A percentile compares a stretch with the other conserved stretches of the same genome.
Evolutionary conservation across 64 coral and sea anemone genomes (phyloP).

Genomic region (Orbicella faveolata): DNA sequence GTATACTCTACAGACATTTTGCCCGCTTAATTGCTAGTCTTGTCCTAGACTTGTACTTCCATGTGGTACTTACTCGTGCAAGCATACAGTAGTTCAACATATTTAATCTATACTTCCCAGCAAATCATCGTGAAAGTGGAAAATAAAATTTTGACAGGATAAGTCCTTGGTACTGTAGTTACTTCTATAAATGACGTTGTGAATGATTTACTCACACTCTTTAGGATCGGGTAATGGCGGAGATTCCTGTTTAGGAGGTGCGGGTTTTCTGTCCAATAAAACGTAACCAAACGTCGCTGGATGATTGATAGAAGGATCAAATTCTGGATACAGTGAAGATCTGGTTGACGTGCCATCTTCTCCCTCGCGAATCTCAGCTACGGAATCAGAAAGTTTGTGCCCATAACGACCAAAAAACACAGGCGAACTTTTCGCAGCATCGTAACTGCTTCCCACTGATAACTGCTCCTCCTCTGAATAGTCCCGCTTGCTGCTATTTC

Average conservation of each 20-base stretch:
- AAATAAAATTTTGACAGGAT: not conserved
- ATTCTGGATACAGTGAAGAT: constrained; percentile 66
- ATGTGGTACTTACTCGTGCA: too few species aligned
- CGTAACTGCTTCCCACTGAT: constrained; percentile 44
- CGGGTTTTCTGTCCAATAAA: constrained; percentile 91
- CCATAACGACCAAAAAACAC: constrained; percentile 93
- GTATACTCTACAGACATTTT: too few species aligned
- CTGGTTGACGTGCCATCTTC: constrained; percentile 68
- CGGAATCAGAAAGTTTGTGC: constrained; percentile 71
- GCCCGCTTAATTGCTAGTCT: too few species aligned
- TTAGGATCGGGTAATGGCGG: constrained; percentile 67
- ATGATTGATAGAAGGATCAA: constrained; percentile 76
- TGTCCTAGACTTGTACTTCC: too few species aligned
- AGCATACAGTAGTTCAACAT: too few species aligned
- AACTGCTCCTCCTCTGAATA: constrained; percentile 65
- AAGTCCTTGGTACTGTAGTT: not conserved
- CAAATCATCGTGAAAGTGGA: too few species aligned
- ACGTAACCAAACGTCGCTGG: constrained; percentile 88
- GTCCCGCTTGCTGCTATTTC: constrained; percentile 48
- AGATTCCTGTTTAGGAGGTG: constrained; percentile 51
- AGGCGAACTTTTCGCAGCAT: constrained; percentile 85
- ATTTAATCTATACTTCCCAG: too few species aligned
- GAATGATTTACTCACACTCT: constrained; percentile 65
- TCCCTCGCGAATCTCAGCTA: constrained; percentile 53
- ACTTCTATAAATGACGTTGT: not conserved